A percentile compares a stretch with the other conserved stretches of the same genome.
Conservation (phyloP, 2,797 vertebrate genomes). For the Telmatherina bonti region DNA sequence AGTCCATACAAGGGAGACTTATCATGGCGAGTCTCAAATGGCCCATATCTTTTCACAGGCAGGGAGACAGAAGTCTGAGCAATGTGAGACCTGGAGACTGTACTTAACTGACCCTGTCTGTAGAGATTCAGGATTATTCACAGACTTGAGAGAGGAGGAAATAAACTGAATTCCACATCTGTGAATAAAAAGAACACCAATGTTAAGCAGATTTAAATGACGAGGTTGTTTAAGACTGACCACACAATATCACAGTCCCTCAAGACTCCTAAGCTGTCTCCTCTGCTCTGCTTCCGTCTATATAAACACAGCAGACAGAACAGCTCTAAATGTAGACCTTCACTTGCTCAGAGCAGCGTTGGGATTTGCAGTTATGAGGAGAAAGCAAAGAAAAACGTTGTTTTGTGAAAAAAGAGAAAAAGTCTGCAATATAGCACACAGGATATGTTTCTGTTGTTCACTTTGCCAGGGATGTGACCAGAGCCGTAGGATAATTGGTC, state of each 20-base stretch:
- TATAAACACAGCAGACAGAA: slow-evolving; percentile 17
- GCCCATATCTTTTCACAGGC: slow-evolving; percentile 64
- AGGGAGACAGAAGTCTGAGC: slow-evolving; percentile 49
- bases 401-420: neutral
- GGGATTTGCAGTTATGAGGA: neutral
- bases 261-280: slow-evolving; percentile 42
- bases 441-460: neutral
- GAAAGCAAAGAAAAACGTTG: neutral
- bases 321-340: slow-evolving; percentile 26
- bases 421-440: neutral
- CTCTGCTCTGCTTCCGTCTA: slow-evolving; percentile 27
- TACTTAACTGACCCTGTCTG: slow-evolving; percentile 54
- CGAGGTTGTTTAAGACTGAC: slow-evolving; percentile 52
- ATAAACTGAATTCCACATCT: slow-evolving; percentile 57
- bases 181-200: slow-evolving; percentile 54
- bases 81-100: slow-evolving; percentile 45
- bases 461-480: neutral
- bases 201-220: slow-evolving; percentile 65
- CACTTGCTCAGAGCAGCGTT: slow-evolving; percentile 21
- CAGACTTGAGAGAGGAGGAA: slow-evolving; percentile 39
- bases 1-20: slow-evolving; percentile 72
- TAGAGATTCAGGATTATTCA: slow-evolving; percentile 50
- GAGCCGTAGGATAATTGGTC: neutral
- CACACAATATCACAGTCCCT: slow-evolving; percentile 53
- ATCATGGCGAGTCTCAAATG: slow-evolving; percentile 68